These are phyloP conservation scores for Panthera leo DNA, from an alignment of 2,113 vertebrate genomes.

Conservation along the genomic window DNA sequence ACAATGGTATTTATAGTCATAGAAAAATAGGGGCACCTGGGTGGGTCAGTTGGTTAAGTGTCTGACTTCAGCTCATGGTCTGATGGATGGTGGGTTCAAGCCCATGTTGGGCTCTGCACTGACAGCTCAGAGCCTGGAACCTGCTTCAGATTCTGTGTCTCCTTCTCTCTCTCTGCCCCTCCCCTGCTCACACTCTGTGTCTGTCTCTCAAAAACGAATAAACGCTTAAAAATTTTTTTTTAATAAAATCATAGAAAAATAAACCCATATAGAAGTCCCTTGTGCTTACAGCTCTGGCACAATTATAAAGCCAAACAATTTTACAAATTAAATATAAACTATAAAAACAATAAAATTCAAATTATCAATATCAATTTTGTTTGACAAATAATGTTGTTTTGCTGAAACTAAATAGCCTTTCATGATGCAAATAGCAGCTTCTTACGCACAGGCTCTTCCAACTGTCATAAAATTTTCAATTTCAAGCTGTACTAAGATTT, in stretches of 20 bases:
- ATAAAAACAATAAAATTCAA: constrained; percentile 27
- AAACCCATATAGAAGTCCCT: neutral
- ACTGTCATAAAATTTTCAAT: constrained; percentile 33
- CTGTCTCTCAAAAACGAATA: no score
- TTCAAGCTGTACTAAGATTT: constrained; percentile 11
- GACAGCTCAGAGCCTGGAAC: no score
- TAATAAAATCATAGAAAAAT: neutral
- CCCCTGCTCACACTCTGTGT: no score
- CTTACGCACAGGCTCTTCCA: neutral
- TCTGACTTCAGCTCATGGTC: no score
- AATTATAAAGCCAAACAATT: neutral
- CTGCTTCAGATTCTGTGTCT: no score
- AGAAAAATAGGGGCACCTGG: neutral
- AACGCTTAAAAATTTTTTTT: no score
- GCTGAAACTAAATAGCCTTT: constrained; percentile 12
- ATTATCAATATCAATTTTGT: neutral
- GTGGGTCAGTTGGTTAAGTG: no score
- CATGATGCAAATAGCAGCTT: neutral
- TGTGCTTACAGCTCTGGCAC: neutral
- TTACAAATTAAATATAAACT: neutral
- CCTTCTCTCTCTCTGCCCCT: no score
- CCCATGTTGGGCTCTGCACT: no score
- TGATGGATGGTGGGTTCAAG: no score
- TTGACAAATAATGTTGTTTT: constrained; percentile 17
- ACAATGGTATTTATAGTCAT: neutral